Evolutionary conservation across 2,888 invertebrate species (phyloP), one percentile per base, ranked within the genome.

Genomic region (Morinoia aosen): DNA sequence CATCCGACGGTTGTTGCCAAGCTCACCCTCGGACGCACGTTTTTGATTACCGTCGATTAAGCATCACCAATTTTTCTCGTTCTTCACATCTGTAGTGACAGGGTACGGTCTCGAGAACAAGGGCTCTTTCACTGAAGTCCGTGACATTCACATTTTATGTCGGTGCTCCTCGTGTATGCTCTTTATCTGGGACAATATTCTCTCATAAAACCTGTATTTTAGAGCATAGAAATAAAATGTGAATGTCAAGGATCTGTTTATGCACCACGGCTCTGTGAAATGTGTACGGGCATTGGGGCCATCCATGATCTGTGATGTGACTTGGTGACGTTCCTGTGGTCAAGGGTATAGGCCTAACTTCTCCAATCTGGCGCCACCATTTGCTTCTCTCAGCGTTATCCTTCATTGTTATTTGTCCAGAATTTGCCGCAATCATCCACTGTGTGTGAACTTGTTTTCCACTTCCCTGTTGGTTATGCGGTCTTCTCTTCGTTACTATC

Each of bases 331-430:
- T 76, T 76, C 76, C 76, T 76, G 76, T 33, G 76, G 76, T 76
- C 76, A 33, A 19, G 25, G 16, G 19, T 33, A 33, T 76, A 90
- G 40, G 90, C 90, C 90, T 90, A 40, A 90, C 40, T 14, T 48
- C 39, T 90, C 90, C 7, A 19, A 12, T 48, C 19, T 88, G 88
- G 25, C 88, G 88, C 39, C 88, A 39, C 33, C 39, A 88, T 40
- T 90, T 11, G 25, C 48, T 19, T 25, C 14, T 16, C 11, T 19
- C 40, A 39, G 90, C 90, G 10, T 90, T 90, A 90, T 90, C 90
- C 39, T 40, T 90, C 90, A 90, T 90, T 48, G 90, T 90, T 14
- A 90, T 90, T 90, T 90, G 90, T 90, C 48, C 39, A 33, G 76
- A 76, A 76, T 33, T 76, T 33, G 76, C 76, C 33, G 33, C 76